Conservation (phyloP, 1,140 invertebrate genomes). For the Notospermus geniculatus region DNA sequence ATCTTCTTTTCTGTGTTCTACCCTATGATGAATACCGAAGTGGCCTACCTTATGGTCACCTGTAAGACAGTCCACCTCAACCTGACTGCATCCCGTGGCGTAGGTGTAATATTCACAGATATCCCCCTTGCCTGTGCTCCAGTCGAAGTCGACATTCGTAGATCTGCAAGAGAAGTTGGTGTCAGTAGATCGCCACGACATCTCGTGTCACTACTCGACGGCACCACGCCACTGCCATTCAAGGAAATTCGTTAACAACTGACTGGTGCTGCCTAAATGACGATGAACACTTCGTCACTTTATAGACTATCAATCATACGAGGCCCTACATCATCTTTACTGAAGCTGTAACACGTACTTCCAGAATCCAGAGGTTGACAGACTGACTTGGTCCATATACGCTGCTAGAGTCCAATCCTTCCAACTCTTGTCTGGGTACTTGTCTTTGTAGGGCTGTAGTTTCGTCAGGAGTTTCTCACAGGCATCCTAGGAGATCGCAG, state of each 20-base stretch:
- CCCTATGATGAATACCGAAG: background rate
- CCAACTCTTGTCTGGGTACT: slow-evolving; percentile 77
- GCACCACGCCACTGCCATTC: too few species aligned
- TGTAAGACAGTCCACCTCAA: slow-evolving; percentile 56
- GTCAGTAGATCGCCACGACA: too few species aligned
- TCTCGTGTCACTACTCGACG: too few species aligned
- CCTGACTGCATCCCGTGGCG: slow-evolving; percentile 49
- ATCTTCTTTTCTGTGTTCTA: background rate
- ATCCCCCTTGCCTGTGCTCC: background rate
- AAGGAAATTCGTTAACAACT: too few species aligned
- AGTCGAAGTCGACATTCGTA: background rate
- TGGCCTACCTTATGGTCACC: slow-evolving; percentile 48
- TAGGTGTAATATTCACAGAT: slow-evolving; percentile 13
- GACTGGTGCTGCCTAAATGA: background rate
- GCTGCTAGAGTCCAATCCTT: slow-evolving; percentile 79
- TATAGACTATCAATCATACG: too few species aligned
- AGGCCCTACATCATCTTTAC: too few species aligned
- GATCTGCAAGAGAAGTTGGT: background rate
- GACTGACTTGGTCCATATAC: slow-evolving; percentile 73
- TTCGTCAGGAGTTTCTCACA: slow-evolving; percentile 74
- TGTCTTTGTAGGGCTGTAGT: slow-evolving; percentile 71
- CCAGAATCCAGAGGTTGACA: slow-evolving; percentile 84
- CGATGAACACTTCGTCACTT: too few species aligned
- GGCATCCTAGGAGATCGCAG: too few species aligned
- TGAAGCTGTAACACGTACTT: too few species aligned